Evolutionary conservation across 2,888 invertebrate species (phyloP).

Genomic region (Dolichomitus sp.): DNA sequence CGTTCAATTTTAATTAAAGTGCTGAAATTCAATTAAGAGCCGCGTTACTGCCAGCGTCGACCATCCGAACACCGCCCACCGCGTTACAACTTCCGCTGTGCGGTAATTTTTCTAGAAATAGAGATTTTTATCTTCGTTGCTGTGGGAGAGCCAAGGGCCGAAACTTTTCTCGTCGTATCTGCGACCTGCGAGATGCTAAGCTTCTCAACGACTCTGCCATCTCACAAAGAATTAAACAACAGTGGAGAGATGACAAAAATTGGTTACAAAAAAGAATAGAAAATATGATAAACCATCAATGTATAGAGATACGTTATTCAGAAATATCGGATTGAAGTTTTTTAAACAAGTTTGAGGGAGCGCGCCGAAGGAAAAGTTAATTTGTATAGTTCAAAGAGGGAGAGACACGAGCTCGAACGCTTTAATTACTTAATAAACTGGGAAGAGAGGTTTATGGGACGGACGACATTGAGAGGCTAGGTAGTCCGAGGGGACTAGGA

Average conservation of each 20-base stretch:
- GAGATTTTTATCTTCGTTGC: conserved; percentile 41
- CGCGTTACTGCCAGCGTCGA: conserved; percentile 45
- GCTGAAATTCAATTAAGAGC: conserved; percentile 74
- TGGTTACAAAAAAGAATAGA: neutral
- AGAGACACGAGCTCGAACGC: conserved; percentile 59
- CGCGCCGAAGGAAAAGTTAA: conserved; percentile 70
- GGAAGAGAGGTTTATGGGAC: conserved; percentile 57
- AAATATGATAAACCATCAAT: neutral
- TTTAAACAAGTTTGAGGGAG: conserved; percentile 67
- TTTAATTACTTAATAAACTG: conserved; percentile 78
- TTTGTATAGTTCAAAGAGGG: conserved; percentile 61
- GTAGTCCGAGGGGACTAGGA: conserved; percentile 24
- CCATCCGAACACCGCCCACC: conserved; percentile 10
- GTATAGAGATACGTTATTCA: neutral
- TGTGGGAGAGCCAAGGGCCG: neutral
- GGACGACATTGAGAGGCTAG: conserved; percentile 41
- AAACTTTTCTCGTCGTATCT: conserved; percentile 24
- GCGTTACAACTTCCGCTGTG: conserved; percentile 56
- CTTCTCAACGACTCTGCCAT: neutral
- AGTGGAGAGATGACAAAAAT: neutral
- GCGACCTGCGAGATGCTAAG: neutral
- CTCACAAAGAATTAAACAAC: neutral
- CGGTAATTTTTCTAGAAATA: conserved; percentile 46
- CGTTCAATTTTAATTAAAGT: conserved; percentile 76
- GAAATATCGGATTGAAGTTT: conserved; percentile 28